Evolutionary conservation across 2,888 invertebrate genomes (phyloP), one percentile per base, ranked within the genome.

Genomic region (Synanthedon andrenaeformis): DNA sequence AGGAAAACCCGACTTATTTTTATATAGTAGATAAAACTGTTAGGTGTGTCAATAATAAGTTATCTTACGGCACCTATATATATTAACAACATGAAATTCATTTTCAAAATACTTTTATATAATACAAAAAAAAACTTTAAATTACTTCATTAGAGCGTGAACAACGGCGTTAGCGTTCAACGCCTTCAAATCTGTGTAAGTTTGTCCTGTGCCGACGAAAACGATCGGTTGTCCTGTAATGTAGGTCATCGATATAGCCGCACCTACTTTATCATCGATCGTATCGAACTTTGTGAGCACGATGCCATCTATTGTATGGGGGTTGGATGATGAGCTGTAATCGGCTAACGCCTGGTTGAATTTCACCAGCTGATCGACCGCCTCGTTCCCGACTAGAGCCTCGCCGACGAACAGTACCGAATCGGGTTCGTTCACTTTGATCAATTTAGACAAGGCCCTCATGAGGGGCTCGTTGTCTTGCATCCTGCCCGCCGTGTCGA

Each of bases 401-500:
- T 99, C 99, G 0, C 99, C 99, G 10, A 99, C 99, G 82, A 99
- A 99, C n/a, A 99, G 89, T 2, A 99, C 98, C 73, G 98, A 89
- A 84, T 99, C 99, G 0, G 99, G 99, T 70, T 96, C 94, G 80
- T 99, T 99, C 49, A 99, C 96, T 81, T 94, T 96, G 70, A 99
- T 99, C 60, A 99, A 89, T 89, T 99, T 99, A 4, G 99, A 95
- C 52, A 99, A 89, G 0, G 99, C 97, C 59, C 98, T 90, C 99
- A 99, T 99, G 48, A 99, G 89, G 0, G 99, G 99, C 74, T 99
- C 99, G 79, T 99, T 99, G 86, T 99, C 99, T 59, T 99, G 99
- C 99, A 99, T 99, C 57, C 99, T 91, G n/a, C 99, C 99, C 42
- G 99, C 99, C 0, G 99, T 99, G 81, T 99, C 99, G 14, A 99